Conservation (phyloP, 1,140 invertebrate genomes). For the Drosophila funebris region DNA sequence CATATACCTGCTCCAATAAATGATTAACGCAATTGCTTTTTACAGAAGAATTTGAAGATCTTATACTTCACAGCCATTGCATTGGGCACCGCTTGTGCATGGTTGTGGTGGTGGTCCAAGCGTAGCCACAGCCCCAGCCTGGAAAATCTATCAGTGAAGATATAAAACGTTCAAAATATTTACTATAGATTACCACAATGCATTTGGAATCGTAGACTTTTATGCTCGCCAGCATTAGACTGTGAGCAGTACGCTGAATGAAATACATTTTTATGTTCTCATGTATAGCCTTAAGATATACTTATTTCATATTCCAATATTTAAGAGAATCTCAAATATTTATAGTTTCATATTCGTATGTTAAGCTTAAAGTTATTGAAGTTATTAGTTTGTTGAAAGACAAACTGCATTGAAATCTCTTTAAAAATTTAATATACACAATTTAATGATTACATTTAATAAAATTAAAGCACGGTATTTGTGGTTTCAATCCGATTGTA, state of each 20-base stretch:
- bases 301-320: not conserved
- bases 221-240: not conserved
- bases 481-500: not conserved
- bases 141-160: slow-evolving; percentile 48
- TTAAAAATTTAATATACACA: not conserved
- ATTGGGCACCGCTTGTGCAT: slow-evolving; percentile 57
- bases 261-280: slow-evolving; percentile 8
- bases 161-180: slow-evolving; percentile 21
- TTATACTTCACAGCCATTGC: slow-evolving; percentile 53
- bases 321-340: not conserved
- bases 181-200: not conserved
- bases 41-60: slow-evolving; percentile 48
- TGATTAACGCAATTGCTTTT: not conserved
- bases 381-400: not conserved
- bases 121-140: slow-evolving; percentile 27
- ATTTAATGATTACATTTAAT: not conserved
- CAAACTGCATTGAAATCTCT: not conserved
- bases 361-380: not conserved
- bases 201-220: slow-evolving; percentile 13
- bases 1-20: not conserved
- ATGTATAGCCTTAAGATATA: not conserved
- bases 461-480: too few species aligned
- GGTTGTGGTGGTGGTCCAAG: slow-evolving; percentile 72
- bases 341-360: too few species aligned
- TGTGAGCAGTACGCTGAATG: slow-evolving; percentile 33